phyloP scores from a whole-genome alignment of 2,888 invertebrate genomes.

The Congeria kusceri region DNA sequence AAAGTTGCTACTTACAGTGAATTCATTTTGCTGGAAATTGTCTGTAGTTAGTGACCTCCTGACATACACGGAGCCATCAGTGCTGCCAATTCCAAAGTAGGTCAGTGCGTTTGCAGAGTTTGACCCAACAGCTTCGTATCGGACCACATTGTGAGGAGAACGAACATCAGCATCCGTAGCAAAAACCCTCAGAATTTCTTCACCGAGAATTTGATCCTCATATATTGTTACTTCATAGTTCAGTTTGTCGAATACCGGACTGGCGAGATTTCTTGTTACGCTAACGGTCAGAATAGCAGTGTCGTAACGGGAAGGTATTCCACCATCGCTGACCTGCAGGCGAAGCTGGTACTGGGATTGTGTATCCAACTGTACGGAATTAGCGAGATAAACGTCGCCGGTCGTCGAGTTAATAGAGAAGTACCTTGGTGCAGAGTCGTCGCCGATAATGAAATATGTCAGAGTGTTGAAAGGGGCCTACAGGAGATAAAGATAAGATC shows the following conservation, averaged over 20 bases:
- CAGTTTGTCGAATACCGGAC: constrained; percentile 64
- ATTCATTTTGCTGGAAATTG: constrained; percentile 51
- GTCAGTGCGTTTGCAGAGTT: constrained; percentile 62
- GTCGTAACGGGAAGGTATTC: constrained; percentile 72
- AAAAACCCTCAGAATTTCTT: constrained; percentile 62
- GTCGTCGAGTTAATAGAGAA: constrained; percentile 73
- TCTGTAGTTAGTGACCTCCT: constrained; percentile 70
- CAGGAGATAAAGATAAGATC: constrained; percentile 29
- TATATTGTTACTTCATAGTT: constrained; percentile 69
- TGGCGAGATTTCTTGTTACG: constrained; percentile 70
- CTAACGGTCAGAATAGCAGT: constrained; percentile 72
- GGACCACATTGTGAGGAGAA: constrained; percentile 76
- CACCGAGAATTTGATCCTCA: constrained; percentile 75
- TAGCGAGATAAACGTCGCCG: constrained; percentile 70
- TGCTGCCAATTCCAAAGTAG: constrained; percentile 74
- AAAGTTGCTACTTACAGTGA: constrained; percentile 55
- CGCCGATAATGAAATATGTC: constrained; percentile 77
- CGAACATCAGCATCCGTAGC: constrained; percentile 76
- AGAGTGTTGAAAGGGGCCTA: constrained; percentile 79
- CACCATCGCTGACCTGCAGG: constrained; percentile 77
- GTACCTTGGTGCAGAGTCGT: constrained; percentile 74
- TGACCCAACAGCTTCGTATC: constrained; percentile 73
- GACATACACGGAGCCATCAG: constrained; percentile 74
- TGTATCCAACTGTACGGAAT: constrained; percentile 62
- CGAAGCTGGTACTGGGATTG: constrained; percentile 74